phyloP scores from a whole-genome alignment of 2,888 invertebrate genomes.

The Leucozona laternaria region DNA sequence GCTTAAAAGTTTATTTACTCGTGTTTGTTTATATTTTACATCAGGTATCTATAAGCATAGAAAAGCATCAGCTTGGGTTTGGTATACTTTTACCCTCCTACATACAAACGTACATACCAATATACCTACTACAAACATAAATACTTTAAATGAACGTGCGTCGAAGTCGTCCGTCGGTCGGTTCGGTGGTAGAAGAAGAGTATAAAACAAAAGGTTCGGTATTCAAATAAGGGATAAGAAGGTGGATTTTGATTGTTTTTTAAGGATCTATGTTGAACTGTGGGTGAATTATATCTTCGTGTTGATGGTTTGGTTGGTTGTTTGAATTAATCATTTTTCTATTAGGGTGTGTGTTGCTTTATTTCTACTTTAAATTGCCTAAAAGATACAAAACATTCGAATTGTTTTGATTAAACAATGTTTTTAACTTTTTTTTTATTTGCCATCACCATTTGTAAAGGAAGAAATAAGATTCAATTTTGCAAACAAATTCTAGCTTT shows the following conservation, averaged over 20 bases:
- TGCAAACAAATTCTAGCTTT: background rate
- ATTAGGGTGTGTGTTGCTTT: slow-evolving; percentile 28
- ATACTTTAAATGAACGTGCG: background rate
- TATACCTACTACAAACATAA: background rate
- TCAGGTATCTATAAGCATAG: background rate
- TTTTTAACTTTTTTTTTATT: background rate
- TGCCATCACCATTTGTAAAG: background rate
- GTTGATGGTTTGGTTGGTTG: slow-evolving; percentile 28
- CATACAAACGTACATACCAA: too few species aligned
- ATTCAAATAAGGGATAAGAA: slow-evolving; percentile 27
- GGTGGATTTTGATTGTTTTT: slow-evolving; percentile 38
- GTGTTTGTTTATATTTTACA: background rate
- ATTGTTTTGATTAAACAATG: slow-evolving; percentile 10
- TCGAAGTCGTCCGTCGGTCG: background rate
- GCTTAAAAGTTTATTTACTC: slow-evolving; percentile 58
- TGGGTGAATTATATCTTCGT: slow-evolving; percentile 12
- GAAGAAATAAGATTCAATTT: background rate
- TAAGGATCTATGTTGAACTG: slow-evolving; percentile 9
- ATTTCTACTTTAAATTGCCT: slow-evolving; percentile 42
- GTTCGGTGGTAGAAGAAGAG: too few species aligned
- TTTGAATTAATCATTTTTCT: slow-evolving; percentile 35
- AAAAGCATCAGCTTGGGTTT: slow-evolving; percentile 16
- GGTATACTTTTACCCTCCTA: background rate
- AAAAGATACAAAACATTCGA: slow-evolving; percentile 3
- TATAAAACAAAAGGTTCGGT: slow-evolving; percentile 16